phyloP scores from a whole-genome alignment of 2,888 invertebrate genomes.

The Rhamnusium bicolor region DNA sequence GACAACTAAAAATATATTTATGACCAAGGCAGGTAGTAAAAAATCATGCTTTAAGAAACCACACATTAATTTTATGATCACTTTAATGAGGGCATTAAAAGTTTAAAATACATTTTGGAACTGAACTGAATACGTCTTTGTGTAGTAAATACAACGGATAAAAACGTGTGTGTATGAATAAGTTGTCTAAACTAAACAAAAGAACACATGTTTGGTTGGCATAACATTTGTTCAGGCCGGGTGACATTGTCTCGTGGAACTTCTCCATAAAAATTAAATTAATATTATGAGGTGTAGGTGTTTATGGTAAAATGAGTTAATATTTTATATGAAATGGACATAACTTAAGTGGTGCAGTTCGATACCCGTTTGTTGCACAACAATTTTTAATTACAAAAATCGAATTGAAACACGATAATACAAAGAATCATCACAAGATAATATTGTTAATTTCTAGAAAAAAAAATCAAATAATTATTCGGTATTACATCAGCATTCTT shows the following conservation, averaged over 20 bases:
- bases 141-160: background rate
- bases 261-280: no score
- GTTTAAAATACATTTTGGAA: background rate
- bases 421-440: no score
- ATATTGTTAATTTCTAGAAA: no score
- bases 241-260: background rate
- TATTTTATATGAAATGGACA: no score
- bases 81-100: constrained; percentile 6
- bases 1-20: background rate
- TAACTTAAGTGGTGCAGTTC: no score
- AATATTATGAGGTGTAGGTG: no score
- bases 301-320: no score
- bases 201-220: background rate
- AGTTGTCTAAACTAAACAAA: constrained; percentile 17
- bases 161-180: background rate
- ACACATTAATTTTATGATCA: background rate
- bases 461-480: no score
- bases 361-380: no score
- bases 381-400: no score
- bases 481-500: no score
- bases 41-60: background rate
- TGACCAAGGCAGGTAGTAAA: background rate
- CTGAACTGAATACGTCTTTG: constrained; percentile 4
- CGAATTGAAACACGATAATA: no score
- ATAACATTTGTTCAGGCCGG: background rate